A percentile compares a stretch with the other conserved stretches of the same genome.
These are phyloP conservation scores for Astreopora myriophthalma DNA, from an alignment of 64 coral and sea anemone genomes.

Conservation along the genomic window DNA sequence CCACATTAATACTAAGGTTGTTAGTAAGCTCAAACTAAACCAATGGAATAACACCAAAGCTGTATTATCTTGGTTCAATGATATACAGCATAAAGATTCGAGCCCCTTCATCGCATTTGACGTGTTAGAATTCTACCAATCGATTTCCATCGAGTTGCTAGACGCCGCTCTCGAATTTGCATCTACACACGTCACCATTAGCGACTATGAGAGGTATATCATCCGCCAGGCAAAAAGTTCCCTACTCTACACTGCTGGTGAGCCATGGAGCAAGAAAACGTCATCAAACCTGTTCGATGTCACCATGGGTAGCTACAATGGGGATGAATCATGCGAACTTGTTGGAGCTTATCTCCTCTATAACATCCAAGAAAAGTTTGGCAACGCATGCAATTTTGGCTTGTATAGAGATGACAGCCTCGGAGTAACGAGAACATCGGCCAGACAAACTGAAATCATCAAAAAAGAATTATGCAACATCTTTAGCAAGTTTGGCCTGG, in stretches of 20 bases:
- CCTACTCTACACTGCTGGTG: conserved; percentile 18
- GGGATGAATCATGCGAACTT: conserved; percentile 17
- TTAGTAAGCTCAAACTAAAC: not conserved
- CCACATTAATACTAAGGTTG: not conserved
- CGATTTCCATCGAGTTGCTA: not conserved
- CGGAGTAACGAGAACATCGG: conserved; percentile 2
- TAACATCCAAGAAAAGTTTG: not conserved
- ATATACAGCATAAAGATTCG: not conserved
- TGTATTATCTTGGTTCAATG: not conserved
- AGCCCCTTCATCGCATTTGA: not conserved
- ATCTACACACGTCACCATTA: not conserved
- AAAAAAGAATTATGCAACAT: conserved; percentile 35
- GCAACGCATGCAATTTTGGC: conserved; percentile 13
- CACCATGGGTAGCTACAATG: not conserved
- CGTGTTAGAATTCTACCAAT: not conserved
- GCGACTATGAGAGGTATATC: not conserved
- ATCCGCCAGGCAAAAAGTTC: not conserved
- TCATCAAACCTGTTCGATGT: conserved; percentile 34
- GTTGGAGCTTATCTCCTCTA: not conserved
- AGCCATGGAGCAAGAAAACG: conserved; percentile 37
- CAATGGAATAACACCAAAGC: not conserved
- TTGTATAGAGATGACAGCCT: conserved; percentile 46
- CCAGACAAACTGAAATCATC: conserved; percentile 1
- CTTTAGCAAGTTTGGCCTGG: conserved; percentile 14
- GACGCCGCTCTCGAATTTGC: not conserved